A percentile compares a stretch with the other conserved stretches of the same genome.
Conservation (phyloP, 2,113 vertebrate species). For the Illadopsis cleaveri region DNA sequence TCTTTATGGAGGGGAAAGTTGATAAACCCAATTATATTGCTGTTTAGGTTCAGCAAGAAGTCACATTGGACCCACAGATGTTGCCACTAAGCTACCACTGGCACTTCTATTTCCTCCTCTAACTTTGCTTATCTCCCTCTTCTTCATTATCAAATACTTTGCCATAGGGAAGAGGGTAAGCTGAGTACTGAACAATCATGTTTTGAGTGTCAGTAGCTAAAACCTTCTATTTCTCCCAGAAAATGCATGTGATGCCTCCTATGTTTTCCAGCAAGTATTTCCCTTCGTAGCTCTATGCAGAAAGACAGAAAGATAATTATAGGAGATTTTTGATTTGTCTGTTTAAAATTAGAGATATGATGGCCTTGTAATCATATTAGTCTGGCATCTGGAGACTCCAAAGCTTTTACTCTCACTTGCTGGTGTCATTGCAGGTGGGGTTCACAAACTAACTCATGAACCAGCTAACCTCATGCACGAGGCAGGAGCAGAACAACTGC, state of each 20-base stretch:
- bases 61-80: neutral
- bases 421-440: neutral
- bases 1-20: neutral
- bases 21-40: neutral
- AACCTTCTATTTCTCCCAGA: neutral
- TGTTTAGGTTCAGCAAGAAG: neutral
- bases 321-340: neutral
- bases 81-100: neutral
- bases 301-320: neutral
- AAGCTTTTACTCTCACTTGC: neutral
- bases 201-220: neutral
- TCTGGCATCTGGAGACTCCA: neutral
- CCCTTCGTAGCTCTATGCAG: neutral
- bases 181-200: neutral
- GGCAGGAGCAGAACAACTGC: neutral
- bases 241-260: neutral
- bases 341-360: neutral
- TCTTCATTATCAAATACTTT: rapidly evolving
- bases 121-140: neutral
- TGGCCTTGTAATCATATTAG: neutral
- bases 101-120: neutral
- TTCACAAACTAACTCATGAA: neutral
- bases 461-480: neutral
- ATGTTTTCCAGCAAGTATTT: neutral
- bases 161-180: neutral